Evolutionary conservation across 1,140 invertebrate genomes (phyloP), one percentile per base, ranked within the genome.

Genomic region (Sitobion miscanthi): DNA sequence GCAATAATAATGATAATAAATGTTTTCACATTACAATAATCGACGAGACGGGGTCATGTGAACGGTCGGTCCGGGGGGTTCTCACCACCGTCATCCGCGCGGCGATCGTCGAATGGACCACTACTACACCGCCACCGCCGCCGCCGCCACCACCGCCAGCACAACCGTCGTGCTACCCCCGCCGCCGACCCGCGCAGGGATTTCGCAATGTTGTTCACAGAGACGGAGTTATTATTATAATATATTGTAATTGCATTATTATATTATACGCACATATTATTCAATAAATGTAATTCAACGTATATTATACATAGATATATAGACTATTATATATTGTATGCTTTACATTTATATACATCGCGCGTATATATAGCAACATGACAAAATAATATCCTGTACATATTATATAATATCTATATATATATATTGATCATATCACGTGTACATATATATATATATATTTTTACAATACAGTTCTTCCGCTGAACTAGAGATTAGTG

Each of bases 1-100:
- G 30, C 5, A 52, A n/a, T 87, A 49, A 54, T 54, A 54, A 54
- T 54, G 52, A 54, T 54, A 54, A 54, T 69, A 69, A 30, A 30
- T n/a, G 62, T 88, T 88, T 88, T 88, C 49, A 35, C 49, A 23
- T 52, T 52, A 23, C 14, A 88, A 88, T 88, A 88, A 88, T 88
- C 87, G 87, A 88, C 87, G 87, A 54, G 47, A 86, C 47, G 49
- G 17, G 49, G 87, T 88, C 87, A 88, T 88, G 87, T 88, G 87
- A 88, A 88, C 87, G 87, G 87, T 88, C 87, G 87, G 47, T 52
- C 49, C 87, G 87, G 87, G 87, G 87, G 5, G 47, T 88, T 88
- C 87, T 88, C 87, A 88, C 49, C 87, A 47, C 17, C 87, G 35
- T 88, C 87, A 47, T 49, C 85, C 21, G 47, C 5, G 25, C 2